A percentile compares a stretch with the other conserved stretches of the same genome.
phyloP scores from a whole-genome alignment of 2,797 vertebrate genomes.

The Argya squamiceps region DNA sequence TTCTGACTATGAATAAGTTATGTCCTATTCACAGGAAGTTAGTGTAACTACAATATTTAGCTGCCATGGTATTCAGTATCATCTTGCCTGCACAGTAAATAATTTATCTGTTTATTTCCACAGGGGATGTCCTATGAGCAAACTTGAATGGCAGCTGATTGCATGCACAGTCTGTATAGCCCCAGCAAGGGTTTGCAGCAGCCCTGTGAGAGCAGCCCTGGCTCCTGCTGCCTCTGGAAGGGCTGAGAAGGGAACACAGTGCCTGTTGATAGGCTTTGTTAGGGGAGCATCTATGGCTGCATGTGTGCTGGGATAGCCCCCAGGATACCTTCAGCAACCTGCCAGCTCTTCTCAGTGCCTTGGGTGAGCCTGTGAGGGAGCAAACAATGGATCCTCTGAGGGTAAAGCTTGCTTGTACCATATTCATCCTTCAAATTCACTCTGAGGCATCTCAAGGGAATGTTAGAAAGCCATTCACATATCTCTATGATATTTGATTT shows the following conservation, averaged over 20 bases:
- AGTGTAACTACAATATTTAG: constrained; percentile 29
- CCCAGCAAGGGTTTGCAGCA: neutral
- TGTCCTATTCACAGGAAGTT: neutral
- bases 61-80: neutral
- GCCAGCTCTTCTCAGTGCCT: neutral
- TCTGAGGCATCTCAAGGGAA: neutral
- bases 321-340: neutral
- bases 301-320: neutral
- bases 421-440: neutral
- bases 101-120: constrained; percentile 51
- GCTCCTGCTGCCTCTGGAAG: neutral
- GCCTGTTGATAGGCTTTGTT: neutral
- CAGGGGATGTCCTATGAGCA: fast-evolving
- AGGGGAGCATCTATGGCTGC: neutral
- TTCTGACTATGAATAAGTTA: constrained; percentile 44
- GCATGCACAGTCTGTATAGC: neutral
- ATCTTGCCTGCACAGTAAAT: constrained; percentile 16
- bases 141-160: constrained; percentile 27
- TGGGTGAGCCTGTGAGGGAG: neutral
- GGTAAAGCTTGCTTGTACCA: neutral
- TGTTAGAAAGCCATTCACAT: neutral
- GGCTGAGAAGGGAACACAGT: neutral
- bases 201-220: neutral
- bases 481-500: neutral
- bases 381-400: fast-evolving